A percentile compares a stretch with the other conserved stretches of the same genome.
Conservation (phyloP, 2,797 vertebrate species). For the Mormyrus proboscirostris region DNA sequence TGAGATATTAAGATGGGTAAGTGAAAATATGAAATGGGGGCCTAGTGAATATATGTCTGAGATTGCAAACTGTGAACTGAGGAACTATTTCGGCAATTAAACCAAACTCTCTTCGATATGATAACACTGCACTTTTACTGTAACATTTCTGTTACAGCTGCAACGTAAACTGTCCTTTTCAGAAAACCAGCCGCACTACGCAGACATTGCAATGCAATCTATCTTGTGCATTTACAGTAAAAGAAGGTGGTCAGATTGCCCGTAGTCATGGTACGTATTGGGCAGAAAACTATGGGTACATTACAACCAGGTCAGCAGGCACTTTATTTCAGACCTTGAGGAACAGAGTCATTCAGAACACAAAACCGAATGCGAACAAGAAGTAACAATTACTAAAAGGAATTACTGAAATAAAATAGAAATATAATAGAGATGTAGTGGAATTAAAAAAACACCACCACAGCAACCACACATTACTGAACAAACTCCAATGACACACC, state of each 20-base stretch:
- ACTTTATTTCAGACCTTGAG: not conserved
- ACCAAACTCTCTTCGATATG: not conserved
- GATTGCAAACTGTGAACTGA: not conserved
- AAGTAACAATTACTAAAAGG: not conserved
- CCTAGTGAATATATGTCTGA: not conserved
- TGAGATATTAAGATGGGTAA: not conserved
- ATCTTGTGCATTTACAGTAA: not conserved
- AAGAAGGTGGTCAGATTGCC: not conserved
- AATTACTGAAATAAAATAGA: not conserved
- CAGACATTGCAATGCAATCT: not conserved
- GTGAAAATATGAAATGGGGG: not conserved
- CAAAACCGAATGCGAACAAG: not conserved
- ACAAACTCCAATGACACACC: not conserved
- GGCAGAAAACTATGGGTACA: not conserved
- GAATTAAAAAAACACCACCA: not conserved
- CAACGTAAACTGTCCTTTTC: not conserved
- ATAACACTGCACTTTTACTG: not conserved
- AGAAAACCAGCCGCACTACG: not conserved
- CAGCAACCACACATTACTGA: constrained; percentile 1
- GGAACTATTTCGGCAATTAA: not conserved
- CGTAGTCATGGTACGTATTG: not conserved
- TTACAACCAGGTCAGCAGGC: not conserved
- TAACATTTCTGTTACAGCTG: not conserved
- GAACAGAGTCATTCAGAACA: not conserved
- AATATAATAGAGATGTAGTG: not conserved